These are phyloP conservation scores for Aplochiton taeniatus DNA, from an alignment of 2,797 vertebrate species.

Conservation along the genomic window DNA sequence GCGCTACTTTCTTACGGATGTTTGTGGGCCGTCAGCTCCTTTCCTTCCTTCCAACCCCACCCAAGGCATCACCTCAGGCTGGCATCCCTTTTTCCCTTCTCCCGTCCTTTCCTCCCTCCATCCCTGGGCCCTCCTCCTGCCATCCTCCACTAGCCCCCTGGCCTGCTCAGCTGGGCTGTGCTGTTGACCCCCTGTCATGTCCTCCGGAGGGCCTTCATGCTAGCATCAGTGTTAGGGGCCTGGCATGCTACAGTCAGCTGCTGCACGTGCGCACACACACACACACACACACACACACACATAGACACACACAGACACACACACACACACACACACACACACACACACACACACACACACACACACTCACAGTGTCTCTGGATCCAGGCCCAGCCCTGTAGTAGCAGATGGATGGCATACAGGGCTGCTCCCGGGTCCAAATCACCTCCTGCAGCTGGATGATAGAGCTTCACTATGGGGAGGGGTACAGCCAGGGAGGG, in stretches of 20 bases:
- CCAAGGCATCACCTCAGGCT: background rate
- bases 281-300: conserved; percentile 6
- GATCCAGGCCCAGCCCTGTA: conserved; percentile 39
- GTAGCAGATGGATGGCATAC: conserved; percentile 62
- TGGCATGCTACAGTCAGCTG: conserved; percentile 47
- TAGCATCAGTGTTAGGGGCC: conserved; percentile 46
- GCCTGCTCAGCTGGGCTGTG: conserved; percentile 48
- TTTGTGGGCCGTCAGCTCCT: conserved; percentile 45
- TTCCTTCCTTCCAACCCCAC: conserved; percentile 46
- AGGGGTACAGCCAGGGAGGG: conserved; percentile 8
- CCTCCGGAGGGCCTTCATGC: conserved; percentile 46
- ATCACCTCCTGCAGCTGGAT: conserved; percentile 61
- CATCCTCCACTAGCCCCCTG: background rate
- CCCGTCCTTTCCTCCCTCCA: too few species aligned
- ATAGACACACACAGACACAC: conserved; percentile 1
- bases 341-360: conserved; percentile 25
- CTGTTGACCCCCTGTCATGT: conserved; percentile 33
- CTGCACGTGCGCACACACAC: conserved; percentile 26
- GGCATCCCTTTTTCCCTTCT: background rate
- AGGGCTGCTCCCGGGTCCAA: conserved; percentile 55
- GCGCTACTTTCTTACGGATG: conserved; percentile 28
- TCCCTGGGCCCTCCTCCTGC: too few species aligned
- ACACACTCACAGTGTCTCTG: conserved; percentile 28
- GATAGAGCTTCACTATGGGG: conserved; percentile 36
- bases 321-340: conserved; percentile 14